A percentile compares a stretch with the other conserved stretches of the same genome.
Conservation (phyloP, 2,888 invertebrate species). For the Luperina testacea region DNA sequence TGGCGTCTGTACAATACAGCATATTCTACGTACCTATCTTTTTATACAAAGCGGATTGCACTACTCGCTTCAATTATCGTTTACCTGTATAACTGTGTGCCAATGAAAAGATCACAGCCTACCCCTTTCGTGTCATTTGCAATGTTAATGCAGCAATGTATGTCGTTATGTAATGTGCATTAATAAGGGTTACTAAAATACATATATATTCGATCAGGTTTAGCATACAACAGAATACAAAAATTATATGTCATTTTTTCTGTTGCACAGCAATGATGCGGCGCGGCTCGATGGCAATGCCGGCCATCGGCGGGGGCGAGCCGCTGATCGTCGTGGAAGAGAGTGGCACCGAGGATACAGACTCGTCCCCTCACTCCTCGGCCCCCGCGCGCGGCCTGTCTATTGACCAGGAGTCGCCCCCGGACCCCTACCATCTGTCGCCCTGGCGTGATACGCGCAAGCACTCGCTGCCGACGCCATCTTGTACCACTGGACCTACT, state of each 20-base stretch:
- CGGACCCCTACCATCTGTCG: constrained; percentile 95
- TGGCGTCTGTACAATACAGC: no score
- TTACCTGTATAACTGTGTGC: background rate
- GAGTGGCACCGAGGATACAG: constrained; percentile 92
- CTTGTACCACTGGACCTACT: constrained; percentile 95
- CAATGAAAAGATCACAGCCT: background rate
- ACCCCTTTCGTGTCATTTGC: background rate
- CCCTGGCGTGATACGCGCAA: constrained; percentile 95
- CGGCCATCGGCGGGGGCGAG: constrained; percentile 90
- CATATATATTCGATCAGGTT: background rate
- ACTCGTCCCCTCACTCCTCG: constrained; percentile 89
- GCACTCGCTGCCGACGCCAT: constrained; percentile 95
- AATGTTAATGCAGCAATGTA: background rate
- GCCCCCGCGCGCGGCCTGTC: constrained; percentile 91
- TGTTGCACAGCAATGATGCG: constrained; percentile 89
- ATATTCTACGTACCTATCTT: background rate
- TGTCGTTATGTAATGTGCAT: background rate
- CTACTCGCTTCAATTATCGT: background rate
- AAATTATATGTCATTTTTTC: background rate
- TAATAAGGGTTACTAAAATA: background rate
- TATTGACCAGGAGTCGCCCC: constrained; percentile 94
- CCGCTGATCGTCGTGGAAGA: constrained; percentile 96
- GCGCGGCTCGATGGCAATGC: constrained; percentile 92
- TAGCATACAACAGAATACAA: background rate
- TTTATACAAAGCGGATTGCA: background rate